phyloP scores from a whole-genome alignment of 2,113 vertebrate genomes.

The Acanthochromis polyacanthus region DNA sequence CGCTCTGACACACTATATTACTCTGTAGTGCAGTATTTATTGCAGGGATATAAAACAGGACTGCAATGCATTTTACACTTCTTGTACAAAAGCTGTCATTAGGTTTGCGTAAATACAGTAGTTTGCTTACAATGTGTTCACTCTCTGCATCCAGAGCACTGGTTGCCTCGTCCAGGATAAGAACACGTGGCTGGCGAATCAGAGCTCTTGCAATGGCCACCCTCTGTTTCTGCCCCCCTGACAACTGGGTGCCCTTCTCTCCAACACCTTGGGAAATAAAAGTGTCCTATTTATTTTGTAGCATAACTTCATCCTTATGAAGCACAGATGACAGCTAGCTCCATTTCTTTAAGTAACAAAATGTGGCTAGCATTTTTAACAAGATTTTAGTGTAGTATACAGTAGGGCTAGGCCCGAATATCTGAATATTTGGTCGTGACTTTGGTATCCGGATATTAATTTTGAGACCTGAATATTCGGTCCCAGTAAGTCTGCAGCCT shows the following conservation, averaged over 20 bases:
- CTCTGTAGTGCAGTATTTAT: too few relatives aligned
- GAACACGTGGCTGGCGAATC: constrained; percentile 89
- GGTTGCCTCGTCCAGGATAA: constrained; percentile 96
- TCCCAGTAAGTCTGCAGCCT: too few relatives aligned
- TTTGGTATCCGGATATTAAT: too few relatives aligned
- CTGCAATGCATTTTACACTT: neutral
- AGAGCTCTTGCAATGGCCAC: constrained; percentile 96
- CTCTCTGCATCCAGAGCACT: constrained; percentile 96
- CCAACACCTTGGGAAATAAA: constrained; percentile 87
- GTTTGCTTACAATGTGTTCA: constrained; percentile 90
- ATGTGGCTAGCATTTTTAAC: too few relatives aligned
- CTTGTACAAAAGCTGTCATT: neutral
- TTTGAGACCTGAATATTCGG: too few relatives aligned
- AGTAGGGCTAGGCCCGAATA: too few relatives aligned
- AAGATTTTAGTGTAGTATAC: too few relatives aligned
- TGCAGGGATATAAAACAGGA: neutral
- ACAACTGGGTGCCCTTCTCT: constrained; percentile 95
- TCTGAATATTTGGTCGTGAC: too few relatives aligned
- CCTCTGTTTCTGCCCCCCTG: constrained; percentile 96
- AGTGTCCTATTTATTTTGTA: neutral
- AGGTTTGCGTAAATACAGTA: neutral
- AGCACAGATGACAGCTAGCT: neutral
- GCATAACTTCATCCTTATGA: neutral
- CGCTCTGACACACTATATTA: too few relatives aligned
- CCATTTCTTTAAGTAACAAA: neutral